A percentile compares a stretch with the other conserved stretches of the same genome.
phyloP scores from a whole-genome alignment of 2,888 invertebrate genomes.

The Sthenelais limicola region DNA sequence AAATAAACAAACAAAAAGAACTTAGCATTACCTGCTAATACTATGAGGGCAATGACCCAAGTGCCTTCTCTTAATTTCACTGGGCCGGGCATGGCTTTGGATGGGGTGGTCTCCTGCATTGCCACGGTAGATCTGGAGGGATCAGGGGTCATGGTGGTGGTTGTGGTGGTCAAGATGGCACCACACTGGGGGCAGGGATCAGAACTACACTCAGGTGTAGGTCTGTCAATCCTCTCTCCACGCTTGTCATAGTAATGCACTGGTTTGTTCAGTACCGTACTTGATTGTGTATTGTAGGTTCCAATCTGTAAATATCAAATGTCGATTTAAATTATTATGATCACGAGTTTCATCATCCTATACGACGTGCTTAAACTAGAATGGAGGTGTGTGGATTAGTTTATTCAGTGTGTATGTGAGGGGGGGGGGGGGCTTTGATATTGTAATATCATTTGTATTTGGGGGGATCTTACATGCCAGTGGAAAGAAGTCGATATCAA shows the following conservation, averaged over 20 bases:
- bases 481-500: too few species aligned
- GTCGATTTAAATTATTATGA: not conserved
- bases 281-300: conserved; percentile 16
- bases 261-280: not conserved
- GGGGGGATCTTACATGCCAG: too few species aligned
- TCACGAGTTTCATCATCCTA: too few species aligned
- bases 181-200: conserved; percentile 29
- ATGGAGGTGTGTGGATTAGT: too few species aligned
- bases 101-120: too few species aligned
- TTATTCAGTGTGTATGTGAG: too few species aligned
- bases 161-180: not conserved
- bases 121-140: not conserved
- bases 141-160: conserved; percentile 2
- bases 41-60: conserved; percentile 92
- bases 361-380: too few species aligned
- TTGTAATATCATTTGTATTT: too few species aligned
- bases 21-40: conserved; percentile 79
- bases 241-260: conserved; percentile 26
- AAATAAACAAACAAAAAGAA: too few species aligned
- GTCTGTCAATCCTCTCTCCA: not conserved
- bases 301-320: conserved; percentile 27
- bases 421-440: too few species aligned
- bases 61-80: conserved; percentile 24
- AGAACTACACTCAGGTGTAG: not conserved
- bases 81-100: too few species aligned